Conservation (phyloP, 2,888 invertebrate genomes). For the Tubulanus polymorphus region DNA sequence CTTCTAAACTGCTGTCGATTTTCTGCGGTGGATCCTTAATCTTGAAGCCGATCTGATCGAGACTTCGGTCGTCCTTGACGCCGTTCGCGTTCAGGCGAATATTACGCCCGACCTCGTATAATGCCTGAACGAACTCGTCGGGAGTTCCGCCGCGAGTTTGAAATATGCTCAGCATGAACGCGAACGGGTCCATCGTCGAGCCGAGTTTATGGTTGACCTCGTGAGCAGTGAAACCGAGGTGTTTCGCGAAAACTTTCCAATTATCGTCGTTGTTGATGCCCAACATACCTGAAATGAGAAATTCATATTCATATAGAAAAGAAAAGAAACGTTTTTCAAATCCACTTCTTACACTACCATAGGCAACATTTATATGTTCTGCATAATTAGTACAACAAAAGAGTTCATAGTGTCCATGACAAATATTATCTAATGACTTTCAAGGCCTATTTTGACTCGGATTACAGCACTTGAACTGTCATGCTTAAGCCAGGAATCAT, state of each 20-base stretch:
- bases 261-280: slow-evolving; percentile 36
- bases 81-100: slow-evolving; percentile 17
- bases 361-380: no score
- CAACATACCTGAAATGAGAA: slow-evolving; percentile 19
- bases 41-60: background rate
- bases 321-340: no score
- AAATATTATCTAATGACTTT: no score
- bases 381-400: no score
- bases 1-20: background rate
- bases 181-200: slow-evolving; percentile 31
- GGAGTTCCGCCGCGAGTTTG: slow-evolving; percentile 35
- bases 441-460: no score
- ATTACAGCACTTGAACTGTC: no score
- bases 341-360: no score
- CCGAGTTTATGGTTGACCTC: slow-evolving; percentile 32
- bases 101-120: slow-evolving; percentile 31
- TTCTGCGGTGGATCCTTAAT: background rate
- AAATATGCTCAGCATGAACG: slow-evolving; percentile 31
- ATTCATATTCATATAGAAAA: background rate
- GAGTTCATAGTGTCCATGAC: no score
- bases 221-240: slow-evolving; percentile 38
- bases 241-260: slow-evolving; percentile 37
- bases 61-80: background rate
- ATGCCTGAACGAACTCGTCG: slow-evolving; percentile 38
- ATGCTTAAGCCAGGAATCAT: no score